Base-by-base conservation (phyloP, 2,888 invertebrate genomes). In the Rhyacophila evoluta region DNA sequence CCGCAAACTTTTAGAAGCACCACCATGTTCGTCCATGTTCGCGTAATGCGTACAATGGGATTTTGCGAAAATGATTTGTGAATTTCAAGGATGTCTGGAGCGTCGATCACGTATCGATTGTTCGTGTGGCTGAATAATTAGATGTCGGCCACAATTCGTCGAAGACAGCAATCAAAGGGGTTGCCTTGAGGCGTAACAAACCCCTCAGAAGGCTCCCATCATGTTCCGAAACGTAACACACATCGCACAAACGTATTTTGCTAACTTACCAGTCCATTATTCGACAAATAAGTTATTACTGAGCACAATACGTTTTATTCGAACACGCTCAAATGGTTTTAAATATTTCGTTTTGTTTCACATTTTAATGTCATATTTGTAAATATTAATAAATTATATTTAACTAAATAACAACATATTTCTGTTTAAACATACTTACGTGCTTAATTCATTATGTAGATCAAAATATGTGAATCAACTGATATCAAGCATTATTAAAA, bases 121-220 rank as follows among this genome's bases (percentile, higher is more conserved):
- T 55, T 55, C 55, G 55, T 55, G 55, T 19, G 55, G 25, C 55
- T 55, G 55, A 55, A 55, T 55, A 55, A 55, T 55, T 55, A 55
- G 55, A 55, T 19, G 55, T 19, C 10, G 55, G 15, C 55, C 55
- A 55, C 55, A 55, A 55, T 55, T 55, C 55, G 10, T 19, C 25
- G 3, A 19, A 55, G 55, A 55, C 55, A 55, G 19, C 55, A 55
- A 55, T 55, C 55, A 55, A 55, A 55, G 19, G 55, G 55, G 5
- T 19, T 19, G 55, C 55, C 55, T 55, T 12, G 55, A 55, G 19
- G 55, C 55, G 19, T 19, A 55, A 55, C 25, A 55, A 55, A 19
- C 15, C 55, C 10, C 55, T 55, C 19, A 19, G 1, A 55, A 55
- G 15, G 55, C 15, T 55, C 55, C 15, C 55, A 55, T 55, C 55